These are phyloP conservation scores for Oncorhynchus clarkii DNA, from an alignment of 2,113 vertebrate species.

Conservation along the genomic window DNA sequence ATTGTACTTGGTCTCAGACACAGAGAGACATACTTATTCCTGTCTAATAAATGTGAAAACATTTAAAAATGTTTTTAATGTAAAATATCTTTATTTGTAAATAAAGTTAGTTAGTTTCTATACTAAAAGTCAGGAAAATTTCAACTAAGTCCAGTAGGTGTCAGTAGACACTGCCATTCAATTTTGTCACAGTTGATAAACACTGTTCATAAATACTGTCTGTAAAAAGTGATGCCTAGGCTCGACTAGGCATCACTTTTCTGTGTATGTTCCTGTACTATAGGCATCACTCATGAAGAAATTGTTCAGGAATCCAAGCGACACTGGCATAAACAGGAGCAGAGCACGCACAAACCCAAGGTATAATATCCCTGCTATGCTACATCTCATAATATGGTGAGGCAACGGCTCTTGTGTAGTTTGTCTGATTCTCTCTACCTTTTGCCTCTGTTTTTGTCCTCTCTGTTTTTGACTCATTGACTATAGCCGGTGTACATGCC, in stretches of 20 bases:
- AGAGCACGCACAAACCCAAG: slow-evolving; percentile 69
- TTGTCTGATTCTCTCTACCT: not conserved
- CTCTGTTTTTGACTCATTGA: not conserved
- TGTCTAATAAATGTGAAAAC: not conserved
- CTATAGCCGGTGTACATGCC: not conserved
- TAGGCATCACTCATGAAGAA: slow-evolving; percentile 87
- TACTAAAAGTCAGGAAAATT: no score
- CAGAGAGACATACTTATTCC: not conserved
- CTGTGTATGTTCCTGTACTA: slow-evolving; percentile 12
- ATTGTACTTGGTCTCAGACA: not conserved
- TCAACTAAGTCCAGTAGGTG: slow-evolving; percentile 6
- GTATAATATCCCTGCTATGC: slow-evolving; percentile 46
- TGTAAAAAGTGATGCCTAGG: not conserved
- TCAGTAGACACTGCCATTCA: not conserved
- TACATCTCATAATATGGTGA: not conserved
- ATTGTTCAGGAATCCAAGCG: slow-evolving; percentile 87
- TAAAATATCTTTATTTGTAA: no score
- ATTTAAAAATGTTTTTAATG: not conserved
- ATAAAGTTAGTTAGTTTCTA: not conserved
- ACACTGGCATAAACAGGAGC: slow-evolving; percentile 79
- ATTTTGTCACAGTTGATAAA: no score
- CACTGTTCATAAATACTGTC: not conserved
- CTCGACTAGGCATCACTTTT: not conserved
- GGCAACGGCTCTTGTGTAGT: not conserved
- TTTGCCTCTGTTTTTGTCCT: not conserved